phyloP scores from a whole-genome alignment of 2,888 invertebrate genomes.

The Agrilus biguttatus region DNA sequence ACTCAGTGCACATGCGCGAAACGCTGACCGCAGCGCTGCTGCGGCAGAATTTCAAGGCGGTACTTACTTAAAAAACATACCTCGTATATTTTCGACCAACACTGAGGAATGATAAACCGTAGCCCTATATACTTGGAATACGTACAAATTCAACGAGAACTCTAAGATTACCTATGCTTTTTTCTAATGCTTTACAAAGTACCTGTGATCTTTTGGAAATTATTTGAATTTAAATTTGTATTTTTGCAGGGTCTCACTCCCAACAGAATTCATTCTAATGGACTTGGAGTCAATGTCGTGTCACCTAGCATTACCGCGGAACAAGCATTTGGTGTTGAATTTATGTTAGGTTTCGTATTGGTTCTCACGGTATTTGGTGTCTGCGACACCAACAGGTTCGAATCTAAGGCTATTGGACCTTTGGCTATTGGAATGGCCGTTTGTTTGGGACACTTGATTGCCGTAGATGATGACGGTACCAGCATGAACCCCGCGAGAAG shows the following conservation, averaged over 20 bases:
- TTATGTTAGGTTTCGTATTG: constrained; percentile 79
- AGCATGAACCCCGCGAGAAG: constrained; percentile 60
- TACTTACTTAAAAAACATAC: too few relatives aligned
- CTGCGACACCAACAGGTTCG: constrained; percentile 63
- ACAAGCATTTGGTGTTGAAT: constrained; percentile 82
- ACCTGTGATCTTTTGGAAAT: too few relatives aligned
- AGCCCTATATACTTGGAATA: too few relatives aligned
- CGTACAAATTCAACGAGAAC: too few relatives aligned
- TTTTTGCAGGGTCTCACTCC: constrained; percentile 50
- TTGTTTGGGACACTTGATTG: constrained; percentile 69
- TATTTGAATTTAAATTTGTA: too few relatives aligned
- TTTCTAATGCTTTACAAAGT: too few relatives aligned
- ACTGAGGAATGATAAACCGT: too few relatives aligned
- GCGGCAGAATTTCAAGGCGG: too few relatives aligned
- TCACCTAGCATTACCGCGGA: constrained; percentile 41
- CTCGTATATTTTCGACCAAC: too few relatives aligned
- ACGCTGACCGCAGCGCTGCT: too few relatives aligned
- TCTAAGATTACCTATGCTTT: too few relatives aligned
- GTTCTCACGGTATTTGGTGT: constrained; percentile 83
- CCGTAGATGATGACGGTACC: constrained; percentile 66
- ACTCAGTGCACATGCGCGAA: too few relatives aligned
- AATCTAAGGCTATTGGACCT: constrained; percentile 69
- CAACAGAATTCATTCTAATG: constrained; percentile 43
- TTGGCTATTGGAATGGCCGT: constrained; percentile 81
- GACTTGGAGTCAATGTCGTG: constrained; percentile 3